Conservation (phyloP, 1,140 invertebrate species). For the Aethina tumida region DNA sequence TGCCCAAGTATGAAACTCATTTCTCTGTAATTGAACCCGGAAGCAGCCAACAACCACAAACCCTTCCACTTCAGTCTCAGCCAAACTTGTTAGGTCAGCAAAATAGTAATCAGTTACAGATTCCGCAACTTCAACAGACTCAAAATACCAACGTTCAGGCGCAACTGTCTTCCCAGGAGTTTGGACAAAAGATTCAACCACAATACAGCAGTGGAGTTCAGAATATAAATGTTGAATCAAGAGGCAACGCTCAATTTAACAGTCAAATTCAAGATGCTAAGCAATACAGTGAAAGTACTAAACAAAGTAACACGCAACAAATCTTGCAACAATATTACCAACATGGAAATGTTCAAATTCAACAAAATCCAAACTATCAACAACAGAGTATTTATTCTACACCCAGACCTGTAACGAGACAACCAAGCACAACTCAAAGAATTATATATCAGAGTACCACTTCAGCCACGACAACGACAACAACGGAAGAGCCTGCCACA, state of each 20-base stretch:
- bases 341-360: conserved; percentile 11
- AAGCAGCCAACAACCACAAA: conserved; percentile 14
- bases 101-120: conserved; percentile 2
- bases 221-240: neutral
- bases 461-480: conserved; percentile 33
- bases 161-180: conserved; percentile 15
- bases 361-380: conserved; percentile 8
- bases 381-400: too few species aligned
- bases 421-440: too few species aligned
- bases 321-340: conserved; percentile 8
- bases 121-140: conserved; percentile 8
- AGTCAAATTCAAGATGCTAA: conserved; percentile 13
- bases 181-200: conserved; percentile 20
- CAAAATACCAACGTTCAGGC: conserved; percentile 7
- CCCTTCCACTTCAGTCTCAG: neutral
- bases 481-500: conserved; percentile 30
- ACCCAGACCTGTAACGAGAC: too few species aligned
- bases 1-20: conserved; percentile 67
- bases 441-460: too few species aligned
- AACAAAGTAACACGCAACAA: conserved; percentile 1
- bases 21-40: conserved; percentile 42
- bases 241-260: conserved; percentile 4
- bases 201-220: conserved; percentile 9
- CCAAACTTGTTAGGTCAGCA: too few species aligned
- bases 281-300: too few species aligned